Percentiles rank a stretch among this genome's conserved stretches.
These are phyloP conservation scores for Helogale parvula DNA, from an alignment of 2,113 vertebrate genomes.

Conservation along the genomic window DNA sequence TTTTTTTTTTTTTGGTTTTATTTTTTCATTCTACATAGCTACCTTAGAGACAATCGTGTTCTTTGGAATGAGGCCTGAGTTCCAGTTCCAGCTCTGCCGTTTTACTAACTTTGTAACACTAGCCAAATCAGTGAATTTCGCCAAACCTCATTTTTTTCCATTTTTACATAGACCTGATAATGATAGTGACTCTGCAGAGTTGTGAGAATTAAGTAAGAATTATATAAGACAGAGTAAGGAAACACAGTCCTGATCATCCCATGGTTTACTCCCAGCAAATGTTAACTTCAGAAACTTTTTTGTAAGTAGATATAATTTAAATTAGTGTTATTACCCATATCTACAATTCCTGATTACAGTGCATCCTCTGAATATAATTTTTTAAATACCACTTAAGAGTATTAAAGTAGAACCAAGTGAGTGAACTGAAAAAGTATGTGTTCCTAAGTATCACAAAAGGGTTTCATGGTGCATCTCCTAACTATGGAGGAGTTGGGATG, in stretches of 20 bases:
- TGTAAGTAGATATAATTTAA: neutral
- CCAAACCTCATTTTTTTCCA: neutral
- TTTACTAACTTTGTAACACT: constrained; percentile 49
- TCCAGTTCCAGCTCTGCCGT: constrained; percentile 7
- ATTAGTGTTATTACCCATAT: constrained; percentile 4
- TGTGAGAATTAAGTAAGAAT: constrained; percentile 35
- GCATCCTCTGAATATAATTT: neutral
- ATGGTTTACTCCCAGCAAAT: constrained; percentile 7
- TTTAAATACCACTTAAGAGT: constrained; percentile 36
- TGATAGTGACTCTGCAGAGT: neutral
- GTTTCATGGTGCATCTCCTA: neutral
- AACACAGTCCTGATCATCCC: constrained; percentile 3
- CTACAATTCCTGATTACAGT: neutral
- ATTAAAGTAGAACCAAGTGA: constrained; percentile 24
- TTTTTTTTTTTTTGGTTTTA: neutral
- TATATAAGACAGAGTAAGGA: neutral
- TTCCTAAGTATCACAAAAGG: neutral
- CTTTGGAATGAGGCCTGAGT: constrained; percentile 7
- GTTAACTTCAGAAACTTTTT: constrained; percentile 23
- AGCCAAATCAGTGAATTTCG: constrained; percentile 40
- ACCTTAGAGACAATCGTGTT: constrained; percentile 5
- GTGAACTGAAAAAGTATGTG: constrained; percentile 33
- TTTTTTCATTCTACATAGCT: neutral
- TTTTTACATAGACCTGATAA: neutral
- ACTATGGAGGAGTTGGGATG: neutral